Conservation (phyloP, 2,113 vertebrate genomes). For the Excalfactoria chinensis region DNA sequence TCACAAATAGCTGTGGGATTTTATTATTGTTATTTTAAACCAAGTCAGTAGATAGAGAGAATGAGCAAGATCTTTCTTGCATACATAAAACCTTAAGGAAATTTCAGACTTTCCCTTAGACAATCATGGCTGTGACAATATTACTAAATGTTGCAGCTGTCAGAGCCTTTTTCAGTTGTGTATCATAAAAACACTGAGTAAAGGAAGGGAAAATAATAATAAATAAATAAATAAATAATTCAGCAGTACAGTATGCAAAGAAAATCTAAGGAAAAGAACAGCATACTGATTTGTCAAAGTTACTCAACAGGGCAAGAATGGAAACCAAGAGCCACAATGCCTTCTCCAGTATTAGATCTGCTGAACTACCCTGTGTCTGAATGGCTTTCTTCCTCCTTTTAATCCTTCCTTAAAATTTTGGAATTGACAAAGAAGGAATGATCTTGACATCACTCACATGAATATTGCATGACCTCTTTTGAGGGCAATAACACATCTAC, state of each 20-base stretch:
- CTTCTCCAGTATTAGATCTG: not conserved
- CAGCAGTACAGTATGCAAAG: not conserved
- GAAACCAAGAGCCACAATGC: not conserved
- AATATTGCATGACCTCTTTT: not conserved
- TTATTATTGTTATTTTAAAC: not conserved
- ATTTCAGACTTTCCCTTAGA: not conserved
- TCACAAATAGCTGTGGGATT: not conserved
- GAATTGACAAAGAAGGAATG: fast-evolving
- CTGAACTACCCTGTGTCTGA: not conserved
- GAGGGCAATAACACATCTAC: not conserved
- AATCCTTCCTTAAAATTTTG: not conserved
- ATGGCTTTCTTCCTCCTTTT: not conserved
- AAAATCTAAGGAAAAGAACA: not conserved
- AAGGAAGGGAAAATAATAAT: not conserved
- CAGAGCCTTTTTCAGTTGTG: not conserved
- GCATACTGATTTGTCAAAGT: not conserved
- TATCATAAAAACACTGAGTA: not conserved
- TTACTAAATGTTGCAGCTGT: not conserved
- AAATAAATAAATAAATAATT: not conserved
- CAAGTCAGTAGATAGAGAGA: not conserved
- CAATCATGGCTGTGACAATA: not conserved
- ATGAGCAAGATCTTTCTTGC: not conserved
- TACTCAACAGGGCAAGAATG: not conserved
- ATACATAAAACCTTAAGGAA: not conserved
- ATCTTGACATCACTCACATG: not conserved